Conservation (phyloP, 2,797 vertebrate genomes). For the Tympanoctomys barrerae region DNA sequence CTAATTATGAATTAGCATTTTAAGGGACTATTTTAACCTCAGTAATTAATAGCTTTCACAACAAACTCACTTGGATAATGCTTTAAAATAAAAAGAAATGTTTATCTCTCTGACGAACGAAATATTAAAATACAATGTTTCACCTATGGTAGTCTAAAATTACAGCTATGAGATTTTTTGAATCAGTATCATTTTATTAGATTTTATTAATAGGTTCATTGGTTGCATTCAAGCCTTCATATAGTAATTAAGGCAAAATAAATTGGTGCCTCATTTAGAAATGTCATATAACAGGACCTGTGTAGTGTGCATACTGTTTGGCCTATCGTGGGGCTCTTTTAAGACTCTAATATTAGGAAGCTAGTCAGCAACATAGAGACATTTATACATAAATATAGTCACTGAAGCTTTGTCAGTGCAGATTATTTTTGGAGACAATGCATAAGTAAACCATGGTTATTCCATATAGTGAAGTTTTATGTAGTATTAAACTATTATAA, state of each 20-base stretch:
- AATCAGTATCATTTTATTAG: neutral
- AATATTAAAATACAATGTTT: slow-evolving; percentile 18
- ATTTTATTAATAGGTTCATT: slow-evolving; percentile 1
- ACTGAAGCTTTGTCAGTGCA: neutral
- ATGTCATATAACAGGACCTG: neutral
- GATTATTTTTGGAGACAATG: neutral
- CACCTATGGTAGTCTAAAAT: neutral
- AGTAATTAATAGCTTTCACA: neutral
- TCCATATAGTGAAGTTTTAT: slow-evolving; percentile 17
- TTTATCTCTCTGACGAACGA: neutral
- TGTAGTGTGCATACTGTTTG: neutral
- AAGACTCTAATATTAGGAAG: slow-evolving; percentile 26
- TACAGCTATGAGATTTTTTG: slow-evolving; percentile 20
- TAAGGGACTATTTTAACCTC: slow-evolving; percentile 31
- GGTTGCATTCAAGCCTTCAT: neutral
- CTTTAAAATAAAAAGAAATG: slow-evolving; percentile 51
- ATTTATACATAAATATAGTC: neutral
- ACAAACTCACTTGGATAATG: neutral
- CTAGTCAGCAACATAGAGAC: neutral
- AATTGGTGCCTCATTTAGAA: slow-evolving; percentile 16
- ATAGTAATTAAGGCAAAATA: neutral
- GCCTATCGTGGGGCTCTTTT: neutral
- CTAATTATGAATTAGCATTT: slow-evolving; percentile 3
- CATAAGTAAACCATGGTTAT: slow-evolving; percentile 12
- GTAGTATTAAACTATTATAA: neutral